Percentiles rank a stretch among this genome's conserved stretches.
These are phyloP conservation scores for Bugulina stolonifera DNA, from an alignment of 2,888 invertebrate genomes.

Conservation along the genomic window DNA sequence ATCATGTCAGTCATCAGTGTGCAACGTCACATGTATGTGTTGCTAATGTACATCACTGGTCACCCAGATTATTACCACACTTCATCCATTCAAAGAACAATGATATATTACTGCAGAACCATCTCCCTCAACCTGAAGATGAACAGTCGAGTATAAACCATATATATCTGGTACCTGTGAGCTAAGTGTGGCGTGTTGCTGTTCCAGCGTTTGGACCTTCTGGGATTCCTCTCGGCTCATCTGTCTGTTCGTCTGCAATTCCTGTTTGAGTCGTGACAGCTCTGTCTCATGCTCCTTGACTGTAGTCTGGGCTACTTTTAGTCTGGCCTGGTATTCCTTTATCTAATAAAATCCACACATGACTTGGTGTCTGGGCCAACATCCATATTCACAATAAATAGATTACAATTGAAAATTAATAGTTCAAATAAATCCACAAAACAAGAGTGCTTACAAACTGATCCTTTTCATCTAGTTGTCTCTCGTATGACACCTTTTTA, in stretches of 20 bases:
- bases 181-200: background rate
- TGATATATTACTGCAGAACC: too few relatives aligned
- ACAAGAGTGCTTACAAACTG: background rate
- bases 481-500: background rate
- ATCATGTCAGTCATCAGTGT: too few relatives aligned
- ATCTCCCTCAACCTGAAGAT: too few relatives aligned
- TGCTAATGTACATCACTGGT: too few relatives aligned
- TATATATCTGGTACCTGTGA: constrained; percentile 3
- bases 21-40: too few relatives aligned
- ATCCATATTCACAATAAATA: background rate
- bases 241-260: constrained; percentile 8
- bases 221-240: background rate
- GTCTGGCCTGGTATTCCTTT: constrained; percentile 7
- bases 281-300: background rate
- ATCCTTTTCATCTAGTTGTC: constrained; percentile 16
- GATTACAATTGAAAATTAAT: background rate
- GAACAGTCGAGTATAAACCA: too few relatives aligned
- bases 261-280: background rate
- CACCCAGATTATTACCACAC: too few relatives aligned
- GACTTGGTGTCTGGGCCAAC: too few relatives aligned
- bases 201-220: background rate
- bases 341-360: constrained; percentile 11
- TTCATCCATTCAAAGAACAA: too few relatives aligned
- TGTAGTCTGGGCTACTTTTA: background rate
- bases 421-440: too few relatives aligned